These are phyloP conservation scores for Iselma pallidipennis DNA, from an alignment of 2,888 invertebrate species.

Conservation along the genomic window DNA sequence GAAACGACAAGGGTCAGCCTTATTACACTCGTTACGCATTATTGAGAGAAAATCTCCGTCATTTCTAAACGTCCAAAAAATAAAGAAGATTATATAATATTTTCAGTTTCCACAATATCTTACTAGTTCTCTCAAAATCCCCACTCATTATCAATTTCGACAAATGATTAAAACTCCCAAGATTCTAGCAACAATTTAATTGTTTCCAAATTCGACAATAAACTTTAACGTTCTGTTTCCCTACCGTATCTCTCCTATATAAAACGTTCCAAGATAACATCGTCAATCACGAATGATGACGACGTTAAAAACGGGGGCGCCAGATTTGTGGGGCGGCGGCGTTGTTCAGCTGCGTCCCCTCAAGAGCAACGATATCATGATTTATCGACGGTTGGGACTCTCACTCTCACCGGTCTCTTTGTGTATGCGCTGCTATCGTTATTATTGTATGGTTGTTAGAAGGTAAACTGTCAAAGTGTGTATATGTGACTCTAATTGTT, in stretches of 20 bases:
- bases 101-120: no score
- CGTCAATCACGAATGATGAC: conserved; percentile 28
- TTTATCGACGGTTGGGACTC: conserved; percentile 12
- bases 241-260: not conserved
- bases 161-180: not conserved
- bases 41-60: no score
- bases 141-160: no score
- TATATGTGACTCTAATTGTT: conserved; percentile 17
- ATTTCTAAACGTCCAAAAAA: no score
- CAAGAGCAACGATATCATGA: conserved; percentile 19
- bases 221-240: not conserved
- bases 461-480: conserved; percentile 2
- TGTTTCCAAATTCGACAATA: not conserved
- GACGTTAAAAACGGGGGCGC: conserved; percentile 15
- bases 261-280: conserved; percentile 19
- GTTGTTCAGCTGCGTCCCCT: conserved; percentile 15
- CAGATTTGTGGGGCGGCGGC: conserved; percentile 18
- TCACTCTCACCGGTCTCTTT: no score
- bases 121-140: no score
- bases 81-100: no score
- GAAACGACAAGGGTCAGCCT: no score
- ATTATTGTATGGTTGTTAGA: not conserved
- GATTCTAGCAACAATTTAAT: not conserved
- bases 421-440: no score
- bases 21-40: no score